Percentiles rank a stretch among this genome's conserved stretches.
phyloP scores from a whole-genome alignment of 2,113 vertebrate genomes.

The Ageneiosus marmoratus region DNA sequence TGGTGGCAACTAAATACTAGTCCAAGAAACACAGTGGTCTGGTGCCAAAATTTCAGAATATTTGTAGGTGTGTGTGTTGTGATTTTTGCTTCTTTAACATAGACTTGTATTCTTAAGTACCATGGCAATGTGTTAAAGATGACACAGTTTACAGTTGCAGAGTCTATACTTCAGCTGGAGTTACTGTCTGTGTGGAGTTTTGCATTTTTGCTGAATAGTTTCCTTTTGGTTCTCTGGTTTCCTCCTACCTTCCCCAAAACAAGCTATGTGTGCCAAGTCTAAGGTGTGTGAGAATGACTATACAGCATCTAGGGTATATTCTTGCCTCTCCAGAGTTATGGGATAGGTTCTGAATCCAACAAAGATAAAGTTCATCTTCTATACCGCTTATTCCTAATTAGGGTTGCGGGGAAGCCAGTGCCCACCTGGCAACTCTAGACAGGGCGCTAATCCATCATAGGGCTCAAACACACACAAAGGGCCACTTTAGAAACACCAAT shows the following conservation, averaged over 20 bases:
- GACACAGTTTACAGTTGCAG: background rate
- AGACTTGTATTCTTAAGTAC: background rate
- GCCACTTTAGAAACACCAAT: too few relatives aligned
- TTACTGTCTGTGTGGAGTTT: background rate
- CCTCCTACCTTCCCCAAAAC: background rate
- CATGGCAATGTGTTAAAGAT: background rate
- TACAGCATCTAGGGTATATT: background rate
- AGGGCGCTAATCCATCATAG: too few relatives aligned
- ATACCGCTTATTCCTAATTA: too few relatives aligned
- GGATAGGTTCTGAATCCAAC: background rate
- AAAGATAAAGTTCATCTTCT: background rate
- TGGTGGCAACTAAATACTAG: conserved; percentile 14
- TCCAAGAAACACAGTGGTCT: conserved; percentile 2
- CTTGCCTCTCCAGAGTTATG: background rate
- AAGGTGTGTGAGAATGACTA: background rate
- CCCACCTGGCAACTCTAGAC: too few relatives aligned
- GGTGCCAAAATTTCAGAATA: background rate
- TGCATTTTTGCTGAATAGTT: background rate
- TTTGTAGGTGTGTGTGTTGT: background rate
- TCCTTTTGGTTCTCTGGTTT: background rate
- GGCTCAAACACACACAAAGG: too few relatives aligned
- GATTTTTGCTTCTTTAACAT: background rate
- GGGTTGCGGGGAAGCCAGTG: too few relatives aligned
- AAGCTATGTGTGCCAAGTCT: background rate
- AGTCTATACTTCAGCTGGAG: background rate